Evolutionary conservation across 2,797 vertebrate genomes (phyloP).

Genomic region (Semotilus atromaculatus): DNA sequence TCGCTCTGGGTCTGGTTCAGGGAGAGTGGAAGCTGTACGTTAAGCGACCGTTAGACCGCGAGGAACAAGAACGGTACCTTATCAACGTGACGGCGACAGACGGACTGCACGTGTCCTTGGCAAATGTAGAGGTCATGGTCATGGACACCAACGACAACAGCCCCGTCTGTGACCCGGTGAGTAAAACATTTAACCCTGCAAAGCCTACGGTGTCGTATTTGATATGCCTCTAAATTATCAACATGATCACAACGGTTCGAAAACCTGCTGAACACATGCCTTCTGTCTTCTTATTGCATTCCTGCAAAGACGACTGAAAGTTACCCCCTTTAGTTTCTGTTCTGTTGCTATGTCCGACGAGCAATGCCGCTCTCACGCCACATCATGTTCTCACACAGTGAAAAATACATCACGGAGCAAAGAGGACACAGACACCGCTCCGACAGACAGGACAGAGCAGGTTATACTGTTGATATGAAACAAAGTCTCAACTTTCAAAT

Average conservation of each 20-base stretch:
- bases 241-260: neutral
- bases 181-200: constrained; percentile 33
- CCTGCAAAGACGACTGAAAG: too few species aligned
- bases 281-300: too few species aligned
- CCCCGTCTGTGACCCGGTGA: constrained; percentile 91
- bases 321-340: too few species aligned
- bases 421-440: too few species aligned
- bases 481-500: too few species aligned
- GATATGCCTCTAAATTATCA: neutral
- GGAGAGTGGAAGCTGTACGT: constrained; percentile 98
- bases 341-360: too few species aligned
- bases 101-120: constrained; percentile 91
- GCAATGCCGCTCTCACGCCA: too few species aligned
- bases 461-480: too few species aligned
- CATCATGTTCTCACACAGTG: too few species aligned
- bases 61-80: constrained; percentile 87
- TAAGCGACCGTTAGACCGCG: constrained; percentile 90
- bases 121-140: constrained; percentile 88
- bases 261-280: too few species aligned
- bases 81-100: constrained; percentile 95
- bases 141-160: constrained; percentile 94
- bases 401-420: too few species aligned
- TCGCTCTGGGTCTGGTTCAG: constrained; percentile 93
- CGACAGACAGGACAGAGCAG: too few species aligned
- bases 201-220: neutral